Base-by-base conservation (phyloP, 2,888 invertebrate genomes). In the Eupeodes luniger region DNA sequence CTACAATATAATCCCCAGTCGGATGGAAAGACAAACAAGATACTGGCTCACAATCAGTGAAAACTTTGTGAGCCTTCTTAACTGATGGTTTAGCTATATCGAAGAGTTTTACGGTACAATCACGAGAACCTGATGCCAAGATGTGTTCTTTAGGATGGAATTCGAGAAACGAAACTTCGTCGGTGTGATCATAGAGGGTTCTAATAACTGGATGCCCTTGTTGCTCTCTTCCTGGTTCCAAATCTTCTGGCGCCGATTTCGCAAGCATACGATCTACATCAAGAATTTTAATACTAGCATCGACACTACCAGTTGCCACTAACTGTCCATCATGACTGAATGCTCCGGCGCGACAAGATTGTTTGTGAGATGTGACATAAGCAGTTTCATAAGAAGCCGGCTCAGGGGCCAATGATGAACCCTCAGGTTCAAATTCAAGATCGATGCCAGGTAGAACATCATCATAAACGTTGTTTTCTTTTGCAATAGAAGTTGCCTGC, bases 251-350 rank as follows among this genome's bases (percentile, higher is more conserved):
- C 0, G 98, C 97, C n/a, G 98, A 99, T 93, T 99, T 99, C 0
- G 99, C 98, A 92, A 99, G 94, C 98, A 99, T 99, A 86, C 99
- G 95, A 91, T 99, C 99, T n/a, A 99, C 99, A 92, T 99, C 99
- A 88, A 99, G 94, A 91, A 99, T 99, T 95, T 99, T 99, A 81
- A 99, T 99, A 89, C 99, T 99, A 2, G 99, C 98, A 94, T 99
- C 99, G 0, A 98, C 98, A 90, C 99, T 99, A 14, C 99, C 99
- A 0, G 99, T 99, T 0, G 99, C 99, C 12, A 99, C 98, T 0
- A 99, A 94, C 90, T 98, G 98, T 0, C 99, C 99, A 94, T 99
- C 99, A 10, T 96, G 95, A 89, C 98, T 99, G 93, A 99, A 99
- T 4, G 98, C 98, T 7, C 99, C 99, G 0, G 99, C 97, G 76